Base-by-base conservation (phyloP, 2,888 invertebrate genomes). In the Gibbula magus region DNA sequence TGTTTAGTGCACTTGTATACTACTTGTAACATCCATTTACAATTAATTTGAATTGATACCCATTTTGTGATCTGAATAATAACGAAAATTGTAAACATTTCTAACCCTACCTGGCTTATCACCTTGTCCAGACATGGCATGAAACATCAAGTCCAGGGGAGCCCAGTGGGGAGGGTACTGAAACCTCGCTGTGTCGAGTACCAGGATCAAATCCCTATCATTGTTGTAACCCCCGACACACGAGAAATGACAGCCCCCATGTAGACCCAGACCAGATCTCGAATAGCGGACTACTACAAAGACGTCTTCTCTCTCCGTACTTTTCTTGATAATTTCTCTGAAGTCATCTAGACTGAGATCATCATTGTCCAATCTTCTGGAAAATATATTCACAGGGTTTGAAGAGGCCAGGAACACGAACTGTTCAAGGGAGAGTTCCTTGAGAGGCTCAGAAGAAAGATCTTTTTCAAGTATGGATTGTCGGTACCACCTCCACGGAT, bases 91-190 rank as follows among this genome's bases (percentile, higher is more conserved):
- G n/a, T n/a, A n/a, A n/a, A n/a, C n/a, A n/a, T n/a, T n/a, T n/a
- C n/a, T n/a, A 67, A 25, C 0, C 32, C 18, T 25, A 82, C 85
- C 84, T 70, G 90, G 89, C 5, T 86, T 81, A 1, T 78, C 22
- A 81, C 92, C 92, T 0, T 87, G 52, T 4, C 85, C 83, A 66
- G 84, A 81, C 88, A 92, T 89, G 2, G 92, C 89, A 29, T 86
- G 54, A 70, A 86, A 90, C 10, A 92, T 84, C 5, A 83, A 77
- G 20, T 84, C 70, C 29, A 91, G 75, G 0, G 86, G 78, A 5
- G 91, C 90, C 92, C 91, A 92, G 79, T 92, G 91, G 7, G 91
- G 90, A n/a, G 90, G 90, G 83, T 91, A 91, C 82, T 92, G 92
- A 86, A 92, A 92, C 75, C 92, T 82, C 8, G 92, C 92, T 0